Conservation (phyloP, 2,113 vertebrate species). For the Erythrocebus patas region DNA sequence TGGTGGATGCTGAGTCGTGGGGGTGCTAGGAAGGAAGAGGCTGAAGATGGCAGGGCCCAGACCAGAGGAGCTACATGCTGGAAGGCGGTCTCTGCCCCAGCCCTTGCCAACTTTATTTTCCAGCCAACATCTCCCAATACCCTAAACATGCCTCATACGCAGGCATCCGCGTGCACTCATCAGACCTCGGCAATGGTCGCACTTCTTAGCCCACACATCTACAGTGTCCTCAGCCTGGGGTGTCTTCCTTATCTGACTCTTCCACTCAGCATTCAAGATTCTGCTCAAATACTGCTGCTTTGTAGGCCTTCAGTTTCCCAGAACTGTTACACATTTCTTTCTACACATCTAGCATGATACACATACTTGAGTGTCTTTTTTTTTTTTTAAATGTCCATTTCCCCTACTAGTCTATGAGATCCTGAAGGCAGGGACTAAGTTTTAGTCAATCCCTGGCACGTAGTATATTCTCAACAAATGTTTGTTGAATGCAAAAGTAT, state of each 20-base stretch:
- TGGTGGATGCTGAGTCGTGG: neutral
- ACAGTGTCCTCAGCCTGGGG: neutral
- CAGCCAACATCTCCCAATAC: neutral
- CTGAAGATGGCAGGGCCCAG: neutral
- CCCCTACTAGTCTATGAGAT: neutral
- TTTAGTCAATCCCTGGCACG: neutral
- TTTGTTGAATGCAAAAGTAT: conserved; percentile 14
- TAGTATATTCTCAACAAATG: neutral
- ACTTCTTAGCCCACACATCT: neutral
- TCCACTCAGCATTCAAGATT: neutral
- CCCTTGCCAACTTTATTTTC: neutral
- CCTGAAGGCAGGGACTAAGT: neutral
- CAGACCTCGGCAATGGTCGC: neutral
- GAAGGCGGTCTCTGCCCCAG: neutral
- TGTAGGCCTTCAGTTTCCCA: neutral
- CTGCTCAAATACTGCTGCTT: neutral
- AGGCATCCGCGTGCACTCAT: rapidly evolving
- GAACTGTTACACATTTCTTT: neutral
- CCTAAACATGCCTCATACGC: neutral
- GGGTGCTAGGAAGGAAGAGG: neutral
- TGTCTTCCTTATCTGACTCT: neutral
- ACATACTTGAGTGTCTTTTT: neutral
- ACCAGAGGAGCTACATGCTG: neutral
- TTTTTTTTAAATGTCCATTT: neutral
- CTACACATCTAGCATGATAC: neutral